Evolutionary conservation across 2,797 vertebrate species (phyloP).

Genomic region (Vultur gryphus): DNA sequence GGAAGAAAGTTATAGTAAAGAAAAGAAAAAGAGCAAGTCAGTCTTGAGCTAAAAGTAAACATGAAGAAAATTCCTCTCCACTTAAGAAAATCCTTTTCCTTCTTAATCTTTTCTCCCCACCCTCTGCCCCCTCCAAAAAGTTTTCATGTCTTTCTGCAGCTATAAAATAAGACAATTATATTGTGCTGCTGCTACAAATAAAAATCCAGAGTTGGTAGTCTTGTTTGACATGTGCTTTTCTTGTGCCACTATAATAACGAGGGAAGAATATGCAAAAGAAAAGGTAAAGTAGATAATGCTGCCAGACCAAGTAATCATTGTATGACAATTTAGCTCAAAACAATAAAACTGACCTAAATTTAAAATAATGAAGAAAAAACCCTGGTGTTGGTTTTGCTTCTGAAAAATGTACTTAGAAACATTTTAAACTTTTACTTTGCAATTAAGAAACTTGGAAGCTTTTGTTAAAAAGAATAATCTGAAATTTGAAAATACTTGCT

Average conservation of each 20-base stretch:
- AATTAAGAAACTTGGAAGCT: neutral
- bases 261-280: neutral
- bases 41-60: neutral
- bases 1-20: neutral
- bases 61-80: neutral
- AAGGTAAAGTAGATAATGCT: neutral
- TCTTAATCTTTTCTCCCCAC: neutral
- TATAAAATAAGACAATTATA: neutral
- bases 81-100: neutral
- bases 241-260: neutral
- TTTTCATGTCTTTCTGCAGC: neutral
- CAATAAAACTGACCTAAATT: neutral
- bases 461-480: neutral
- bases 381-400: neutral
- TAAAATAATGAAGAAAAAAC: neutral
- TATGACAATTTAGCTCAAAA: neutral
- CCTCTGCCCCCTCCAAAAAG: neutral
- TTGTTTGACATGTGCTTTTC: neutral
- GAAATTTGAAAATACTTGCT: neutral
- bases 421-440: neutral
- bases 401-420: neutral
- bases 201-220: neutral
- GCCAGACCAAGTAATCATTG: neutral
- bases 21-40: neutral
- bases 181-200: neutral